Evolutionary conservation across 2,888 invertebrate genomes (phyloP), one percentile per base, ranked within the genome.

Genomic region (Sarcophaga rosellei): DNA sequence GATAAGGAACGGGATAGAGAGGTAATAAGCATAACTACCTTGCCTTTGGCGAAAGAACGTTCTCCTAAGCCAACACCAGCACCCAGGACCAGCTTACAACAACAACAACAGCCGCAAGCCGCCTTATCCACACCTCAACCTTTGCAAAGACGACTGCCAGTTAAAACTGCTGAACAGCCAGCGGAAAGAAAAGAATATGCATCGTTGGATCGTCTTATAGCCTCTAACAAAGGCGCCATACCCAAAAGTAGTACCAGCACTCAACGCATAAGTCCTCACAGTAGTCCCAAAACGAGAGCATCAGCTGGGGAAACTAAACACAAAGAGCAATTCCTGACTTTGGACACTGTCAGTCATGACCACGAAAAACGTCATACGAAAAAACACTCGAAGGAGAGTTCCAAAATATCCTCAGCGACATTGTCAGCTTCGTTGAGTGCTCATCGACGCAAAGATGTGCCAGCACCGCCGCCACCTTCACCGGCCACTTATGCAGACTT

Each of bases 181-280:
- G 12, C 63, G 89, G 90, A 44, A 88, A 70, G 53, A 35, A 80
- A 90, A 2, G 92, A 92, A 78, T 92, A 92, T 89, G 90, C 92
- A 1, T 92, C 92, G 0, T 61, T 92, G 25, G 92, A 92, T 88
- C 90, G 92, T 3, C 77, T 92, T 8, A 89, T 91, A 8, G 91
- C 92, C 17, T 88, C 90, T 59, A 90, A 91, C 4, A 92, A 92
- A 0, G 93, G 93, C 3, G 92, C 93, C 21, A 92, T 93, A 88
- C 92, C 93, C 4, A 93, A 93, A 77, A 88, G 45, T 80, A 80
- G 65, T 21, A 86, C 53, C 61, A n/a, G n/a, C n/a, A 25, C 8
- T n/a, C 62, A 23, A 21, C 23, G 53, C 25, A 21, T 61, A 4
- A 91, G 84, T 80, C 87, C 87, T 66, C 87, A 76, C 17, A 88